phyloP scores from a whole-genome alignment of 1,140 invertebrate species.

The Monochamus saltuarius region DNA sequence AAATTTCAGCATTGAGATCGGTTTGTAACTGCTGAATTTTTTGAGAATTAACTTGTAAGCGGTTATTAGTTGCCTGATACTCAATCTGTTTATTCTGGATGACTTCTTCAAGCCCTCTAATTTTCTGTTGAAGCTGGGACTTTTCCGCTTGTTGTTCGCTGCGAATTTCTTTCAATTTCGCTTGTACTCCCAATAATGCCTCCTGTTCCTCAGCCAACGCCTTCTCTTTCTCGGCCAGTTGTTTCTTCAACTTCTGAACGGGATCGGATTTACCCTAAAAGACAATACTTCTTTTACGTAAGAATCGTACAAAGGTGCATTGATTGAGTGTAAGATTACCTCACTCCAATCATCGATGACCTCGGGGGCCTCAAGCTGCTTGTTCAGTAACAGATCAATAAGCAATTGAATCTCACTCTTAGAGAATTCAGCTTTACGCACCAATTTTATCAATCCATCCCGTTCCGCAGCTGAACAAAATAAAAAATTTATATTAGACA shows the following conservation, averaged over 20 bases:
- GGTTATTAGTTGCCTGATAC: constrained; percentile 29
- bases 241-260: constrained; percentile 72
- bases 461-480: constrained; percentile 58
- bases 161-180: constrained; percentile 76
- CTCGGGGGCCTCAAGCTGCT: constrained; percentile 74
- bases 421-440: constrained; percentile 76
- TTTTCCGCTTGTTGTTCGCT: constrained; percentile 68
- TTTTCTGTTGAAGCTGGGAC: constrained; percentile 56
- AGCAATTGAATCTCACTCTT: constrained; percentile 84
- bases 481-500: constrained; percentile 20
- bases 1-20: constrained; percentile 61
- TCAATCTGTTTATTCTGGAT: constrained; percentile 50
- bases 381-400: constrained; percentile 84
- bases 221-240: constrained; percentile 80
- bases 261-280: neutral
- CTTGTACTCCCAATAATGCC: constrained; percentile 66
- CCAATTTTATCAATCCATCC: constrained; percentile 64
- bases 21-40: constrained; percentile 55
- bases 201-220: constrained; percentile 71
- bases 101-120: constrained; percentile 61
- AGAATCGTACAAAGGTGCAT: neutral
- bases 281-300: neutral
- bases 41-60: constrained; percentile 33
- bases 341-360: constrained; percentile 84
- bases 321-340: constrained; percentile 51